Conservation (phyloP, 1,140 invertebrate species). For the Procambarus virginalis region DNA sequence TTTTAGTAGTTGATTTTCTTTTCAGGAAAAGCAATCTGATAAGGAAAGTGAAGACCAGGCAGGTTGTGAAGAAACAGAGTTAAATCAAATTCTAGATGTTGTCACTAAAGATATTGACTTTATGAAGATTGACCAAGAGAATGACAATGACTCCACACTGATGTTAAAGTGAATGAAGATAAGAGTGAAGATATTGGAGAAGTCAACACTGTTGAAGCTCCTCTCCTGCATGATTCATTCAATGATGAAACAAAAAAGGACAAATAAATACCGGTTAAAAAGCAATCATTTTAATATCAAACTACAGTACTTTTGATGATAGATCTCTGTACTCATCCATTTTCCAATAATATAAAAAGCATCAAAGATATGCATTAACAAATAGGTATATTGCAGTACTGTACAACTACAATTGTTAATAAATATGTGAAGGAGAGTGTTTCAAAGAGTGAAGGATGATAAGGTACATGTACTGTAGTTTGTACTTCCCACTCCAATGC, state of each 20-base stretch:
- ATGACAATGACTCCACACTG: not conserved
- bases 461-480: not conserved
- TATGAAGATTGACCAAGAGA: conserved; percentile 43
- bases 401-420: not conserved
- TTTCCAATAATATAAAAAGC: too few relatives aligned
- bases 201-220: not conserved
- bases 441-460: not conserved
- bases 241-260: not conserved
- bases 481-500: not conserved
- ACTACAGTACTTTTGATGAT: not conserved
- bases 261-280: not conserved
- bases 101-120: conserved; percentile 49
- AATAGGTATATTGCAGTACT: not conserved
- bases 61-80: not conserved
- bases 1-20: not conserved
- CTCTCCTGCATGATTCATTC: not conserved
- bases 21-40: not conserved
- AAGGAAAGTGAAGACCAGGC: not conserved
- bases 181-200: not conserved
- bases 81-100: conserved; percentile 34
- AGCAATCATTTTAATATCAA: not conserved
- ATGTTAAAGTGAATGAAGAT: not conserved
- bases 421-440: not conserved
- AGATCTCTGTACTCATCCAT: too few relatives aligned
- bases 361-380: too few relatives aligned